phyloP scores from a whole-genome alignment of 2,797 vertebrate species.

The Phrynocephalus guinanensis region DNA sequence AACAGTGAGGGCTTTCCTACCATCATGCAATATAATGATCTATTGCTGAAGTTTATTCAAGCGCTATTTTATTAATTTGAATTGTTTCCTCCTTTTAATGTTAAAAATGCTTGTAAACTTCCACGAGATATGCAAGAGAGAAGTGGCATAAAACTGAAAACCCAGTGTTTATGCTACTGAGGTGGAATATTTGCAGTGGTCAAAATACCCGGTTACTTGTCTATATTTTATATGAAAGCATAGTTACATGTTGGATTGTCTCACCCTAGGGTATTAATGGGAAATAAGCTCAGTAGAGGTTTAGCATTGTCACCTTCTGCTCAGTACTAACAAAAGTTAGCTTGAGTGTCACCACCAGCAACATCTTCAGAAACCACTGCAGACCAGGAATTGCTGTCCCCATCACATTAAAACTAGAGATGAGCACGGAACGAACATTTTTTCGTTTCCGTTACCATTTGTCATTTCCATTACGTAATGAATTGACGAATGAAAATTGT shows the following conservation, averaged over 20 bases:
- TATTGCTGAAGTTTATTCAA: neutral
- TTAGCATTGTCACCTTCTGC: too few species aligned
- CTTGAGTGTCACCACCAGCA: too few species aligned
- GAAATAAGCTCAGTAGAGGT: too few species aligned
- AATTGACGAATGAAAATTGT: too few species aligned
- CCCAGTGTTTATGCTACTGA: neutral
- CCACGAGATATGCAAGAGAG: neutral
- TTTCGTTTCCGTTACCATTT: too few species aligned
- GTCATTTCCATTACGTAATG: too few species aligned
- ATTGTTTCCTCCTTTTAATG: slow-evolving; percentile 16
- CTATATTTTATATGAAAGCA: neutral
- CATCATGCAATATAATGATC: neutral
- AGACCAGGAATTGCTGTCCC: too few species aligned
- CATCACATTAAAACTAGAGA: too few species aligned
- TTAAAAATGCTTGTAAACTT: neutral
- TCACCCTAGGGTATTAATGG: too few species aligned
- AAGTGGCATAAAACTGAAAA: neutral
- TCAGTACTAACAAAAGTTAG: too few species aligned
- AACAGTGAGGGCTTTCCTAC: neutral
- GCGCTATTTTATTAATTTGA: slow-evolving; percentile 6
- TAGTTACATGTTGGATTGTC: neutral
- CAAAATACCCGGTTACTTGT: neutral
- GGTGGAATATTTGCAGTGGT: neutral
- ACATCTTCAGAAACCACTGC: too few species aligned
- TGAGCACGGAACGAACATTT: too few species aligned